Conservation (phyloP, 1,140 invertebrate species). For the Neodiprion lecontei region DNA sequence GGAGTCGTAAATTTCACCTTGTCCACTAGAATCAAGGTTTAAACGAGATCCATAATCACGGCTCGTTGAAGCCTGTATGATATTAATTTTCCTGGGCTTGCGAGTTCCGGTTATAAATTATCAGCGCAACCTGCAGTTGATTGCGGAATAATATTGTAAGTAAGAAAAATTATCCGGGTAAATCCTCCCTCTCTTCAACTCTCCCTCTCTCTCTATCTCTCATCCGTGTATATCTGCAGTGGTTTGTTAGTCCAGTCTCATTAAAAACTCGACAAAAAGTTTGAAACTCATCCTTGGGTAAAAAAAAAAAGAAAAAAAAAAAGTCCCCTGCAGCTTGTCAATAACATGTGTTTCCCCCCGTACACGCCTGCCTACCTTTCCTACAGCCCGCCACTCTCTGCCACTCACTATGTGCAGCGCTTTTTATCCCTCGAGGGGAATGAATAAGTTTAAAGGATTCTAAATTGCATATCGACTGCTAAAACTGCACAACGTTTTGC, state of each 20-base stretch:
- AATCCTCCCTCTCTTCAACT: background rate
- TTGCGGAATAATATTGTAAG: background rate
- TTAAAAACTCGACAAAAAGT: background rate
- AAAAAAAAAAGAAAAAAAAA: background rate
- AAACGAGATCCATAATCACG: no score
- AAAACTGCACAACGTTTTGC: background rate
- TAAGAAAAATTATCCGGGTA: background rate
- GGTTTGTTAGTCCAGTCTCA: no score
- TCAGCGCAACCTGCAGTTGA: background rate
- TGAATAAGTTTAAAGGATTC: slow-evolving; percentile 1
- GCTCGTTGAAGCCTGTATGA: background rate
- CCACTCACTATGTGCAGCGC: no score
- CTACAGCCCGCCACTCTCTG: no score
- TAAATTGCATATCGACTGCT: background rate
- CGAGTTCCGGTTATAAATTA: background rate
- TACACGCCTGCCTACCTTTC: no score
- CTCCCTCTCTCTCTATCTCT: background rate
- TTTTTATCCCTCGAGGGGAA: background rate
- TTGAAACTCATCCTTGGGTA: background rate
- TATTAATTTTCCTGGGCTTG: background rate
- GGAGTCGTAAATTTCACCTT: no score
- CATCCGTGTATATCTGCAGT: background rate
- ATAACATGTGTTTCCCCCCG: background rate
- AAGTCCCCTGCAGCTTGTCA: background rate
- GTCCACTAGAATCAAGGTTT: no score